Base-by-base conservation (phyloP, 2,113 vertebrate genomes). In the Hyaena hyaena region DNA sequence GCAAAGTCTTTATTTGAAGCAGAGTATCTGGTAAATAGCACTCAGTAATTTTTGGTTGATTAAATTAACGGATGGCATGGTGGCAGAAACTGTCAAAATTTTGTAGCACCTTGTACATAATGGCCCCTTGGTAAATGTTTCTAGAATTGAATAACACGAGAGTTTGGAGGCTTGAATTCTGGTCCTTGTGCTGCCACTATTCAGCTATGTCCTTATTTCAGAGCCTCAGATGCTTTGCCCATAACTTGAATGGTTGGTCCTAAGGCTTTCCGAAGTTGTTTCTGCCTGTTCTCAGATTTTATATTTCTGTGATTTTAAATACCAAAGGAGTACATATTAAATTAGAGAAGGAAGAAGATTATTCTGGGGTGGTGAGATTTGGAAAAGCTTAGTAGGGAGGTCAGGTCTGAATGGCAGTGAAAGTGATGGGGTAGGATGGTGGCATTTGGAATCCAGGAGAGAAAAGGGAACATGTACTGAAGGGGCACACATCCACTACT, bases 201-300 rank as follows among this genome's bases (percentile, higher is more conserved):
- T 58, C 8, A 50, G 15, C 45, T 58, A 35, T 88, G n/a, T 86
- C 17, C 28, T 88, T 28, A 11, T 74, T 28, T 80, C 66, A 73
- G 63, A 31, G 5, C 33, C 71, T 90, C 48, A 12, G 39, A 87
- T 77, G 65, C 68, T 68, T 95, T 61, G 73, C 11, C 28, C 48
- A 1, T 68, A 58, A 94, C 74, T 10, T 24, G 68, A 76, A 17
- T 66, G n/a, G 26, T 88, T 53, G 11, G 65, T 58, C 71, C 58
- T 33, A 9, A 31, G 74, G 26, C 28, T 89, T 94, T 90, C 53
- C 80, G 48, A 90, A 88, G 69, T 93, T 95, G 28, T 28, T 96
- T 53, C 21, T 77, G 55, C 17, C 31, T 65, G 4, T 55, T 58
- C 16, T 81, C 17, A 73, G 53, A 88, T 73, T 93, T 87, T 79